These are phyloP conservation scores for Glomeris marginata DNA, from an alignment of 2,888 invertebrate species.

Conservation along the genomic window DNA sequence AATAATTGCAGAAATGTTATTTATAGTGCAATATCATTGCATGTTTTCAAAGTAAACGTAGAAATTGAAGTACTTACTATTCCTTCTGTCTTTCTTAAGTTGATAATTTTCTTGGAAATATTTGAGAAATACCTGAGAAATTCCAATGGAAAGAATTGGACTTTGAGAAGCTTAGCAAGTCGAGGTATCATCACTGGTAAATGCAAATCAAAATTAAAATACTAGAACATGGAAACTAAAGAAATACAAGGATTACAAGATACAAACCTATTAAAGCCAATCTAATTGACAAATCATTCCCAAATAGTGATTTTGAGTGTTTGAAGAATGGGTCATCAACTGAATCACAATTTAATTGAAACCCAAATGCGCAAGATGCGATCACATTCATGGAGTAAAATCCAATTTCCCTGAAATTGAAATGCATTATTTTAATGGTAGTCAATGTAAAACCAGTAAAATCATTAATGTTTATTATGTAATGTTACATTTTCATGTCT, in stretches of 20 bases:
- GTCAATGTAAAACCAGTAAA: background rate
- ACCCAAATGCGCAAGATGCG: conserved; percentile 4
- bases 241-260: too few species aligned
- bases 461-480: background rate
- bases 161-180: too few species aligned
- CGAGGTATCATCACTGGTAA: too few species aligned
- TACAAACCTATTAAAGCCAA: too few species aligned
- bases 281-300: too few species aligned
- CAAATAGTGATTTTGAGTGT: too few species aligned
- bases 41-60: too few species aligned
- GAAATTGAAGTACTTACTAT: background rate
- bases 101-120: background rate
- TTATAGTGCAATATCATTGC: background rate
- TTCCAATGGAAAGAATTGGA: background rate
- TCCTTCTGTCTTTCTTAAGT: background rate
- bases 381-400: background rate
- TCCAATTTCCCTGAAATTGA: background rate
- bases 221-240: too few species aligned
- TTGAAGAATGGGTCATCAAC: too few species aligned
- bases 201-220: too few species aligned
- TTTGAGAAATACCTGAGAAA: background rate
- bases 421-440: too few species aligned
- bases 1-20: background rate
- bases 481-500: too few species aligned
- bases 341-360: conserved; percentile 5